Conservation (phyloP, 2,888 invertebrate species). For the Biston stratarius region DNA sequence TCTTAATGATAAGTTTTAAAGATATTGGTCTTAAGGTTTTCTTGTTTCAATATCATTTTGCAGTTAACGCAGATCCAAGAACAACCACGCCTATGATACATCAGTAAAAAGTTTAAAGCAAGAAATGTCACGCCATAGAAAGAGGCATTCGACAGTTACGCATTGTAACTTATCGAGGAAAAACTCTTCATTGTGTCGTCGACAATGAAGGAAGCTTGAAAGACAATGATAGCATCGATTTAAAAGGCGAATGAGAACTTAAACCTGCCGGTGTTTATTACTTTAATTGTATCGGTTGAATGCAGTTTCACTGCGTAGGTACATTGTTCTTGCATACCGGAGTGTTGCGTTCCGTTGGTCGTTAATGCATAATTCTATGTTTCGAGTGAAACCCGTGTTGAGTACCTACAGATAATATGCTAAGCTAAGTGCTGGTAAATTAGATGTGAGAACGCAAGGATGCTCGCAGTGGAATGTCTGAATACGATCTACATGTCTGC, state of each 20-base stretch:
- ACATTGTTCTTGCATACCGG: conserved; percentile 76
- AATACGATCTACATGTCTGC: conserved; percentile 54
- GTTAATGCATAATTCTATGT: conserved; percentile 77
- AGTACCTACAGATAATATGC: conserved; percentile 61
- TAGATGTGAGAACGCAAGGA: conserved; percentile 67
- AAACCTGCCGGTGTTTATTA: conserved; percentile 74
- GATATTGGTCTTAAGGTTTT: conserved; percentile 60
- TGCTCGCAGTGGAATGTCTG: conserved; percentile 59
- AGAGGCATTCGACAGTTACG: conserved; percentile 67
- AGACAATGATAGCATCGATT: conserved; percentile 81
- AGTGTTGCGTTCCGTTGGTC: conserved; percentile 68
- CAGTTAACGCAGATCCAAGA: conserved; percentile 69
- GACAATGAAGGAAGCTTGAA: conserved; percentile 69
- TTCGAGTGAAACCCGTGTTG: conserved; percentile 75
- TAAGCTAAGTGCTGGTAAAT: conserved; percentile 60
- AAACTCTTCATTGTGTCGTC: conserved; percentile 76
- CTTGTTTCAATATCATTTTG: conserved; percentile 71
- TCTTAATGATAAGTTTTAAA: conserved; percentile 42
- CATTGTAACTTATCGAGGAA: conserved; percentile 69
- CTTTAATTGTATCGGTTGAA: conserved; percentile 80
- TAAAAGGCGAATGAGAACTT: conserved; percentile 78
- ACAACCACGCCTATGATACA: conserved; percentile 58
- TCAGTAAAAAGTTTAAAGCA: conserved; percentile 56
- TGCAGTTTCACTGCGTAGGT: conserved; percentile 75
- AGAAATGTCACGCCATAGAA: conserved; percentile 57